A percentile compares a stretch with the other conserved stretches of the same genome.
Conservation (phyloP, 2,113 vertebrate genomes). For the Mionectes macconnelli region DNA sequence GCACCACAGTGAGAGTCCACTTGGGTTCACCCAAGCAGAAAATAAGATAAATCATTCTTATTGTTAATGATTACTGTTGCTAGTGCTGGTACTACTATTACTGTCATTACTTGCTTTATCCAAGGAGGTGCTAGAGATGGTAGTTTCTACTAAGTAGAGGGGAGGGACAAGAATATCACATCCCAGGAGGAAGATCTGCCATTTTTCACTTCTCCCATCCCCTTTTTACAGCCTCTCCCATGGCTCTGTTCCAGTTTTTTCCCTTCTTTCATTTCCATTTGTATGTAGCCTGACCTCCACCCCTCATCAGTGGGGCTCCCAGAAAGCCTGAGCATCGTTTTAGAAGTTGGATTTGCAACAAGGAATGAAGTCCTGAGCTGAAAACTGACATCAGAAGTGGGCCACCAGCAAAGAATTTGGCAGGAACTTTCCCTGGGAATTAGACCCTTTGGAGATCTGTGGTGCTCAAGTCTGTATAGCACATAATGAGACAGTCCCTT, state of each 20-base stretch:
- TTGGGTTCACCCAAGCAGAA: neutral
- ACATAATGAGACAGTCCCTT: neutral
- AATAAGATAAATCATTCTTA: neutral
- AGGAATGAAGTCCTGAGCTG: neutral
- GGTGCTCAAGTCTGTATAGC: neutral
- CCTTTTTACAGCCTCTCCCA: neutral
- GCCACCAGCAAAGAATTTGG: conserved; percentile 18
- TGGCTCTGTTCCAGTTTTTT: neutral
- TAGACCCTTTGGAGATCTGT: neutral
- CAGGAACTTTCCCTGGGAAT: neutral
- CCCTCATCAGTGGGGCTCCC: neutral
- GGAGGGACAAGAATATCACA: neutral
- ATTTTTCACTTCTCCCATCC: neutral
- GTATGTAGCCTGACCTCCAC: neutral
- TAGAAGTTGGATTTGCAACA: neutral
- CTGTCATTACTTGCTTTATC: neutral
- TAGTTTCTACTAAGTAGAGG: neutral
- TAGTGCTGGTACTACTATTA: neutral
- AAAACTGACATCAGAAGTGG: conserved; percentile 3
- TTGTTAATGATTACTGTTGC: neutral
- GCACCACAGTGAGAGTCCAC: neutral
- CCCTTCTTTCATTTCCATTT: neutral
- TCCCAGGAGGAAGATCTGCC: neutral
- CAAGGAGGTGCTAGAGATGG: neutral
- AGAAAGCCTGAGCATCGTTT: neutral